These are phyloP conservation scores for Manduca sexta DNA, from an alignment of 1,140 invertebrate species.

Conservation along the genomic window DNA sequence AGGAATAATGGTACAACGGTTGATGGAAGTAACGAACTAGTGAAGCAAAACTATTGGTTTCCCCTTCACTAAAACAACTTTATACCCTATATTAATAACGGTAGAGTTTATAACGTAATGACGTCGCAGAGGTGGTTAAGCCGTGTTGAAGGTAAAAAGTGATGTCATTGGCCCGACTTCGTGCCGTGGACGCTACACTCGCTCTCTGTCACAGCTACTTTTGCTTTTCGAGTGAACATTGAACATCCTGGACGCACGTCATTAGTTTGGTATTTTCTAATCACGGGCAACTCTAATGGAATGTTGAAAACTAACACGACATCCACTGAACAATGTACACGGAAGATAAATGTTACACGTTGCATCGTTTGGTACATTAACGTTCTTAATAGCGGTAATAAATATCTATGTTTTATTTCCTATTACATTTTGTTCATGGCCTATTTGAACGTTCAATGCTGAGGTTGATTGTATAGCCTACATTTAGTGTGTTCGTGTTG, in stretches of 20 bases:
- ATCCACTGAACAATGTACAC: too few species aligned
- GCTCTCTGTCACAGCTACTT: conserved; percentile 54
- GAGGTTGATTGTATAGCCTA: too few species aligned
- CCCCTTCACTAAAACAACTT: conserved; percentile 10
- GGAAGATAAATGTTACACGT: not conserved
- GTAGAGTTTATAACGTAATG: conserved; percentile 28
- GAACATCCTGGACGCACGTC: conserved; percentile 48
- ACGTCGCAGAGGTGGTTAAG: conserved; percentile 11
- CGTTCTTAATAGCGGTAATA: too few species aligned
- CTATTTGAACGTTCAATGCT: too few species aligned
- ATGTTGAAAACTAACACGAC: conserved; percentile 13
- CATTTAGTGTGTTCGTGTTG: too few species aligned
- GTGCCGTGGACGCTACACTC: not conserved
- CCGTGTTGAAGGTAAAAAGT: conserved; percentile 34
- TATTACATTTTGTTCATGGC: too few species aligned
- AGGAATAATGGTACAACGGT: conserved; percentile 27
- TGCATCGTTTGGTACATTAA: too few species aligned
- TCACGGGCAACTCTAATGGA: conserved; percentile 26
- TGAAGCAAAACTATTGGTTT: conserved; percentile 31
- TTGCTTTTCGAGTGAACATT: conserved; percentile 59
- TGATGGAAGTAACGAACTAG: conserved; percentile 18
- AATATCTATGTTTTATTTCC: too few species aligned
- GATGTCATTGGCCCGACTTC: conserved; percentile 52
- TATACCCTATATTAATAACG: conserved; percentile 17
- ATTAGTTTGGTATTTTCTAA: conserved; percentile 51